Conservation (phyloP, 2,888 invertebrate genomes). For the Ophraella communa region DNA sequence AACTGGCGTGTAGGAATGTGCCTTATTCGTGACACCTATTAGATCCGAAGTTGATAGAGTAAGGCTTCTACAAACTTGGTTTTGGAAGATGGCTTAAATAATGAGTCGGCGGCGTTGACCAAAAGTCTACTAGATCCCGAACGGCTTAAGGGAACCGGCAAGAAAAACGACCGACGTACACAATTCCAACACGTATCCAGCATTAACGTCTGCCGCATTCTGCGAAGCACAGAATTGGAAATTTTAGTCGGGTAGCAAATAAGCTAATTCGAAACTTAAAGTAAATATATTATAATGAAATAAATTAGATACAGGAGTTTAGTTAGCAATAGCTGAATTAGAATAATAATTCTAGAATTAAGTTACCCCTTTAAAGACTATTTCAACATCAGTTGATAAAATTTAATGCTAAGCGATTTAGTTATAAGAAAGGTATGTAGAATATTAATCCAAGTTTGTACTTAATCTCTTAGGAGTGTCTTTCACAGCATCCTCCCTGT, state of each 20-base stretch:
- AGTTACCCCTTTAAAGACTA: too few relatives aligned
- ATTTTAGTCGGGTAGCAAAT: neutral
- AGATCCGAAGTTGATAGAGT: slow-evolving; percentile 31
- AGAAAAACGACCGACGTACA: slow-evolving; percentile 48
- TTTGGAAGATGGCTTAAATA: slow-evolving; percentile 39
- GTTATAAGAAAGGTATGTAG: too few relatives aligned
- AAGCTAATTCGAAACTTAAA: neutral
- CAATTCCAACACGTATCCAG: slow-evolving; percentile 52
- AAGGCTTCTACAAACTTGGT: slow-evolving; percentile 27
- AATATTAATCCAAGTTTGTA: too few relatives aligned
- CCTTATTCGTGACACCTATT: slow-evolving; percentile 26
- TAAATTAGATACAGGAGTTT: too few relatives aligned
- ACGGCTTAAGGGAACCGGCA: slow-evolving; percentile 41
- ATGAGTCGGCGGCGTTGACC: slow-evolving; percentile 42
- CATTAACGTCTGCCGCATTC: slow-evolving; percentile 50
- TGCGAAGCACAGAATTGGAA: slow-evolving; percentile 34
- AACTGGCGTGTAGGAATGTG: neutral
- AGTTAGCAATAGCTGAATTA: too few relatives aligned
- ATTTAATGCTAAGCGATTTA: too few relatives aligned
- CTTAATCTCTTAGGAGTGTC: too few relatives aligned
- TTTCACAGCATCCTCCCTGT: too few relatives aligned
- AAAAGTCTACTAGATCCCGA: slow-evolving; percentile 37
- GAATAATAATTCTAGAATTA: too few relatives aligned
- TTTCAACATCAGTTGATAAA: too few relatives aligned
- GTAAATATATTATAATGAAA: too few relatives aligned